phyloP scores from a whole-genome alignment of 2,888 invertebrate genomes.

The Lasioglossum villosulum region DNA sequence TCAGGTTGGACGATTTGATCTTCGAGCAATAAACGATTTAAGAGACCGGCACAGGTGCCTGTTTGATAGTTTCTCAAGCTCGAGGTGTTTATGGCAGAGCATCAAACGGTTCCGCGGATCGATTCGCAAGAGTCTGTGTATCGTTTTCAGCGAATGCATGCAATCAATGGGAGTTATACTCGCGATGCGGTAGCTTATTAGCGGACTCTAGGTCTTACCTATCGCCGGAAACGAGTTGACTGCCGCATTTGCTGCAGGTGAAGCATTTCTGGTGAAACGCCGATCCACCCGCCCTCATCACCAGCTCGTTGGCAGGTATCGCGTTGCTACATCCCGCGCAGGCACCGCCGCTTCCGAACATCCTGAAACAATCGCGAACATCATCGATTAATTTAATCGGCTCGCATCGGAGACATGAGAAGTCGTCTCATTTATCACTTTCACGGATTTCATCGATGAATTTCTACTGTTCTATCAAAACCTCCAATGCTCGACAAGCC shows the following conservation, averaged over 20 bases:
- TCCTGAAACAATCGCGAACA: conserved; percentile 86
- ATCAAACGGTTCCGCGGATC: not conserved
- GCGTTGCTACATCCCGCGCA: conserved; percentile 96
- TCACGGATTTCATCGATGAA: too few species aligned
- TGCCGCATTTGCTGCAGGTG: conserved; percentile 96
- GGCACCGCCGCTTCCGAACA: conserved; percentile 95
- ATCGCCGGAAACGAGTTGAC: conserved; percentile 95
- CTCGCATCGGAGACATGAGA: not conserved
- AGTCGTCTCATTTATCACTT: too few species aligned
- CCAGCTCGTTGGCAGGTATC: conserved; percentile 97
- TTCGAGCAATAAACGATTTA: not conserved
- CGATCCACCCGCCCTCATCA: conserved; percentile 92
- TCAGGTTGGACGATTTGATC: not conserved
- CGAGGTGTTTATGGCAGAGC: not conserved
- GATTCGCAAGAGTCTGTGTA: not conserved
- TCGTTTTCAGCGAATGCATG: not conserved
- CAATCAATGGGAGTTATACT: not conserved
- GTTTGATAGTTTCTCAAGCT: not conserved
- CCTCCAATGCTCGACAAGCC: too few species aligned
- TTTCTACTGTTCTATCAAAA: too few species aligned
- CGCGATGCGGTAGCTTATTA: not conserved
- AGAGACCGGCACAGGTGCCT: not conserved
- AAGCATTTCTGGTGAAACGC: conserved; percentile 98
- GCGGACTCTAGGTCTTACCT: conserved; percentile 85
- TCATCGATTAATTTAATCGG: conserved; percentile 28